Percentiles rank a stretch among this genome's conserved stretches.
Evolutionary conservation across 92 coral and sea anemone species (phyloP).

Genomic region (Actinostola sp.): DNA sequence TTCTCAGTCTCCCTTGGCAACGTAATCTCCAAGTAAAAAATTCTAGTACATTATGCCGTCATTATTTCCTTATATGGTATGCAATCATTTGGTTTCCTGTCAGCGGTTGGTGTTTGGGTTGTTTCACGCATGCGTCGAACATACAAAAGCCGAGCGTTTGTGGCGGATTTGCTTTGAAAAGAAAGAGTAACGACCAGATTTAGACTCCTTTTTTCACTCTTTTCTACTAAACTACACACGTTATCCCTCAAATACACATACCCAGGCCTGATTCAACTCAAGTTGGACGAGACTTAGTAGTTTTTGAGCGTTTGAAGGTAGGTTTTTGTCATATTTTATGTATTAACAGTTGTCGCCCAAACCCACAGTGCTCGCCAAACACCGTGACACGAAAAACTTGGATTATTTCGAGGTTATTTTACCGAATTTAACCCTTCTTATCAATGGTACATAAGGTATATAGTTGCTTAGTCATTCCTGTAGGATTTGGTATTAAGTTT

Average conservation of each 20-base stretch:
- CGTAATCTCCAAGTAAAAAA: no score
- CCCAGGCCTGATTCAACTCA: neutral
- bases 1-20: no score
- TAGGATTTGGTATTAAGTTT: neutral
- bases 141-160: constrained; percentile 25
- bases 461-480: neutral
- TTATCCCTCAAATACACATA: neutral
- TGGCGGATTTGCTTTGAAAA: constrained; percentile 34
- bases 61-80: neutral
- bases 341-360: constrained; percentile 23
- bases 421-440: neutral
- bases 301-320: constrained; percentile 39
- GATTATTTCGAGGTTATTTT: neutral
- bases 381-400: constrained; percentile 29
- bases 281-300: neutral
- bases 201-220: constrained; percentile 1
- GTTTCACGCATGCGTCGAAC: constrained; percentile 28
- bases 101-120: constrained; percentile 44
- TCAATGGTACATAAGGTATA: neutral
- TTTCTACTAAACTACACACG: neutral
- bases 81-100: constrained; percentile 13
- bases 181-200: constrained; percentile 8
- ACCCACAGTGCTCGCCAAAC: constrained; percentile 19
- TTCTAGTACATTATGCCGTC: constrained; percentile 26
- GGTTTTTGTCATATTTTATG: constrained; percentile 40